Conservation (phyloP, 1,140 invertebrate species). For the Drosophila subpulchrella region DNA sequence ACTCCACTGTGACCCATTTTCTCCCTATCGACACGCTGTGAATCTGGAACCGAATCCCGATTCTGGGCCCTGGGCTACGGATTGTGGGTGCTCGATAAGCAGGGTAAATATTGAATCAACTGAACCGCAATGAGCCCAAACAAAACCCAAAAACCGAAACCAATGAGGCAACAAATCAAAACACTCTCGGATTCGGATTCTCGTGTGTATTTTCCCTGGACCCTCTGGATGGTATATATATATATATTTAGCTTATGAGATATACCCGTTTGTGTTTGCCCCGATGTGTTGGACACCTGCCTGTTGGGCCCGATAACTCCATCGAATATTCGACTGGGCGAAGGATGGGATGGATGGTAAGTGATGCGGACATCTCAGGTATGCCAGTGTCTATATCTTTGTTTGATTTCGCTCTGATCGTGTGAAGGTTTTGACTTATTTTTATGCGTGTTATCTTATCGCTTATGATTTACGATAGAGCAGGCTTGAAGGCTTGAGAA, state of each 20-base stretch:
- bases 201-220: conserved; percentile 13
- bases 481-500: conserved; percentile 45
- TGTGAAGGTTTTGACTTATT: conserved; percentile 67
- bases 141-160: conserved; percentile 21
- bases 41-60: conserved; percentile 16
- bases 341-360: conserved; percentile 6
- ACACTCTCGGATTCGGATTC: conserved; percentile 4
- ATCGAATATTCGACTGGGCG: conserved; percentile 39
- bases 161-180: conserved; percentile 22
- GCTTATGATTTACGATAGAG: conserved; percentile 65
- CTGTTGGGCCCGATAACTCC: conserved; percentile 42
- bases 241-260: background rate
- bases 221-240: conserved; percentile 5
- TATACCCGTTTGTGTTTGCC: conserved; percentile 24
- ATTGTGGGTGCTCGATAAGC: conserved; percentile 70
- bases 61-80: background rate
- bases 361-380: conserved; percentile 41
- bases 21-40: conserved; percentile 19
- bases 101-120: conserved; percentile 62
- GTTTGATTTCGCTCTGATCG: conserved; percentile 71
- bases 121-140: conserved; percentile 32
- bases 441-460: conserved; percentile 73
- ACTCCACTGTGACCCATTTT: conserved; percentile 28
- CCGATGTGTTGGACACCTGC: conserved; percentile 50
- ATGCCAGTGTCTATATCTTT: conserved; percentile 44